Evolutionary conservation across 2,113 vertebrate genomes (phyloP).

Genomic region (Prolemur simus): DNA sequence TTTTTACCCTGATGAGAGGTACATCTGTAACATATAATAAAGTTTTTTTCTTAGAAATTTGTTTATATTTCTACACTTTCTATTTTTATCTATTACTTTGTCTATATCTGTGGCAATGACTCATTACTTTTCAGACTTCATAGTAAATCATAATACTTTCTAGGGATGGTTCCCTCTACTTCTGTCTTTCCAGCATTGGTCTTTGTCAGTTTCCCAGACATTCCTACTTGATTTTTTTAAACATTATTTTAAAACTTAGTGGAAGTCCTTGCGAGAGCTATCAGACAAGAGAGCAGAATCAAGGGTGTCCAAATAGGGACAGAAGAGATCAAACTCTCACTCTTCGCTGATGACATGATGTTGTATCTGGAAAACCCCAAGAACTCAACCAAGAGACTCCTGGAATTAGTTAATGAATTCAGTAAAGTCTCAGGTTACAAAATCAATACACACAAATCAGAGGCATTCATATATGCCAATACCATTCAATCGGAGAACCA

Average conservation of each 20-base stretch:
- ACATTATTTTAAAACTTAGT: not conserved
- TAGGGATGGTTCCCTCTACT: not conserved
- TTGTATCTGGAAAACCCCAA: too few species aligned
- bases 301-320: too few species aligned
- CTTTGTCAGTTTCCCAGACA: not conserved
- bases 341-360: too few species aligned
- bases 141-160: not conserved
- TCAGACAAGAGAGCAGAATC: too few species aligned
- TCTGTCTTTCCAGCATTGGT: not conserved
- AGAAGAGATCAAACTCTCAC: too few species aligned
- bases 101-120: not conserved
- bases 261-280: too few species aligned
- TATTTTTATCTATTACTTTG: not conserved
- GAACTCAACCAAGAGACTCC: too few species aligned
- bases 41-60: not conserved
- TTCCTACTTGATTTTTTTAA: not conserved
- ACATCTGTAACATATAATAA: not conserved
- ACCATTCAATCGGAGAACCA: too few species aligned
- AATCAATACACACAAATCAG: too few species aligned
- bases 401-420: too few species aligned
- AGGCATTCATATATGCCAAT: too few species aligned
- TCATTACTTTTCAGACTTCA: not conserved
- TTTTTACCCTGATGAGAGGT: not conserved
- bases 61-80: not conserved
- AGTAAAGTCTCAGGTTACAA: too few species aligned